These are phyloP conservation scores for Penaeus japonicus DNA, from an alignment of 1,140 invertebrate species.

Conservation along the genomic window DNA sequence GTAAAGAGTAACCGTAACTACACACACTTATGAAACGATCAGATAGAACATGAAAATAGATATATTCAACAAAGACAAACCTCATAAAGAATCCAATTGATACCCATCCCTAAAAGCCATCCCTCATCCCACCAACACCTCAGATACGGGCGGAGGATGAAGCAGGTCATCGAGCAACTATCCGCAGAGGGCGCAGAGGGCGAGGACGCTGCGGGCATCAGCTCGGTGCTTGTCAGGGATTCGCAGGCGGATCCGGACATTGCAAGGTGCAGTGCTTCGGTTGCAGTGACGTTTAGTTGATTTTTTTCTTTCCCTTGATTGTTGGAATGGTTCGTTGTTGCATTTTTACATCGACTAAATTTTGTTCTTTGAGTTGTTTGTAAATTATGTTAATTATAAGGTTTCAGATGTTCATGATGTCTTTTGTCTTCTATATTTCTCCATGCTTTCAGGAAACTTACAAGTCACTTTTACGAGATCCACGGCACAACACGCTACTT, in stretches of 20 bases:
- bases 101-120: background rate
- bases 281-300: background rate
- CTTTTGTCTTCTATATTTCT: no score
- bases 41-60: no score
- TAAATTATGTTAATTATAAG: no score
- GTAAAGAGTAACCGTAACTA: no score
- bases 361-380: no score
- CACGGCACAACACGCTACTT: conserved; percentile 35
- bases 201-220: background rate
- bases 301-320: background rate
- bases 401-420: no score
- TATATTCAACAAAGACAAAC: no score
- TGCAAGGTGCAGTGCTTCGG: background rate
- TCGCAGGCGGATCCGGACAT: conserved; percentile 11
- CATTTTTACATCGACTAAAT: no score
- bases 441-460: conserved; percentile 15
- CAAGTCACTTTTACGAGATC: conserved; percentile 31
- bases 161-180: background rate
- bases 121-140: background rate
- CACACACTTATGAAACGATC: no score
- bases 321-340: no score
- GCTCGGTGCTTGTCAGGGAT: conserved; percentile 15
- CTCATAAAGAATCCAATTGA: background rate
- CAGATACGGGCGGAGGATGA: conserved; percentile 8
- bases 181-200: background rate